A percentile compares a stretch with the other conserved stretches of the same genome.
phyloP scores from a whole-genome alignment of 92 coral and sea anemone species.

The Palythoa grandis region DNA sequence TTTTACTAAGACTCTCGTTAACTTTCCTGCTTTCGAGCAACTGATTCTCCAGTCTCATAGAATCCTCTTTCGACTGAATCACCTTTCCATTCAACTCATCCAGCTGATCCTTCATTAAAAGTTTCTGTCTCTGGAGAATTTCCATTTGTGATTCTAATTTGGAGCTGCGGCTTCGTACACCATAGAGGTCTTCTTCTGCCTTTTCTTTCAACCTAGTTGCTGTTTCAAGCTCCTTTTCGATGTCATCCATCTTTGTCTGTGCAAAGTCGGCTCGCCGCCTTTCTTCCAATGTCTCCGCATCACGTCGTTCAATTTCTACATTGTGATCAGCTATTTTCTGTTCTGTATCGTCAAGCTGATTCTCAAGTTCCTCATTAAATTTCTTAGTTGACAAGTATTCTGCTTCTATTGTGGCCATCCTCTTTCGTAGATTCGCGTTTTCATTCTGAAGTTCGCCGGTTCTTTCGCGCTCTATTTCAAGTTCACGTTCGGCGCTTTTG shows the following conservation, averaged over 20 bases:
- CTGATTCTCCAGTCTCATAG: constrained; percentile 78
- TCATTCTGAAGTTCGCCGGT: constrained; percentile 80
- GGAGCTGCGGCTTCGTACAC: constrained; percentile 66
- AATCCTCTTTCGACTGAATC: constrained; percentile 65
- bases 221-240: constrained; percentile 70
- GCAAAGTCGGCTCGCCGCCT: constrained; percentile 49
- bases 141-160: constrained; percentile 88
- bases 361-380: constrained; percentile 88
- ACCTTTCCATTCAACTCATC: constrained; percentile 73
- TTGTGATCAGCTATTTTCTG: constrained; percentile 59
- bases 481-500: constrained; percentile 75
- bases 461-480: constrained; percentile 75
- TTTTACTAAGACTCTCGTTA: constrained; percentile 74
- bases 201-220: constrained; percentile 69
- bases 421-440: constrained; percentile 68
- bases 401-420: constrained; percentile 82
- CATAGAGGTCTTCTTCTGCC: constrained; percentile 73
- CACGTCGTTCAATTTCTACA: constrained; percentile 75
- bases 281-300: constrained; percentile 61
- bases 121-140: constrained; percentile 71
- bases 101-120: constrained; percentile 73
- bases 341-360: constrained; percentile 84
- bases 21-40: constrained; percentile 72
- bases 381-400: constrained; percentile 64
- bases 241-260: constrained; percentile 74